Evolutionary conservation across 2,113 vertebrate species (phyloP), one percentile per base, ranked within the genome.

Genomic region (Rhynchomys soricoides): DNA sequence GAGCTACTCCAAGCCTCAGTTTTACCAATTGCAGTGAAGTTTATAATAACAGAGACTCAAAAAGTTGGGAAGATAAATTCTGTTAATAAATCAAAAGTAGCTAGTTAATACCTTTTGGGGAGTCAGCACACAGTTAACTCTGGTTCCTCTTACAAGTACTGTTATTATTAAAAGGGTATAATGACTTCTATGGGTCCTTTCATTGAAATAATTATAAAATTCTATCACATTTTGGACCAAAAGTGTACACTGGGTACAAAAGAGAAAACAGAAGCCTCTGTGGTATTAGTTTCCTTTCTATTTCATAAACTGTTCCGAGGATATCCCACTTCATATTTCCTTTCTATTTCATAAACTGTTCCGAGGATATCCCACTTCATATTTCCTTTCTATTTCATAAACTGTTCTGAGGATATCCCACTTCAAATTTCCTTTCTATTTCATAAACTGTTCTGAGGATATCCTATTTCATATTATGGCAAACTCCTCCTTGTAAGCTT

Each of bases 161-260:
- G n/a, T n/a, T 50, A 86, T 70, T 86, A 86, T 50, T 48, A 85
- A 91, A 93, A 64, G 29, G 37, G 37, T 31, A 92, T 48, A 89
- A 91, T 86, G 55, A 90, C 37, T 59, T 90, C 79, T 88, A 78
- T 40, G 17, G 57, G 45, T 19, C 94, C 59, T 90, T 79, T 79
- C 70, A 91, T 0, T 62, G 45, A 93, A 95, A 64, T 45, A 95
- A 79, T 83, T 91, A 74, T 91, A 92, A 94, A 95, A 87, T 82
- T 94, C 37, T 93, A 40, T 74, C 48, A 90, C 0, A 70, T 1
- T 0, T 5, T 57, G 45, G 31, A 37, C 17, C 55, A 59, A 24
- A 59, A 43, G 82, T 45, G 34, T 81, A 79, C 6, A n/a, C 34
- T 94, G 8, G 50, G 43, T 93, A 9, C 16, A 75, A 79, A 74